Evolutionary conservation across 2,888 invertebrate species (phyloP).

Genomic region (Mythimna impura): DNA sequence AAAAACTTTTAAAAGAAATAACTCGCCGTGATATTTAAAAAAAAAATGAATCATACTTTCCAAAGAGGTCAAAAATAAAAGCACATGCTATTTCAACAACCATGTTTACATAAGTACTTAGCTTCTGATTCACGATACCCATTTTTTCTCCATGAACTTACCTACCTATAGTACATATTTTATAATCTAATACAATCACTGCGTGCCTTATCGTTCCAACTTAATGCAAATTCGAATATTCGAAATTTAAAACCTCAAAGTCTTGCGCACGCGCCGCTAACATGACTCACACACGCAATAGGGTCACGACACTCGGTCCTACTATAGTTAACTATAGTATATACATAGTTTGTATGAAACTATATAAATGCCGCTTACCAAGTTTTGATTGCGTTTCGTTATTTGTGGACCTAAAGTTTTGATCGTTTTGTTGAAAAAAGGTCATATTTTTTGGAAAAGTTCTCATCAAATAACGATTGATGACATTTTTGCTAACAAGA

Average conservation of each 20-base stretch:
- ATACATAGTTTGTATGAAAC: conserved; percentile 66
- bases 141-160: conserved; percentile 31
- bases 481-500: not conserved
- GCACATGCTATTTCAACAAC: conserved; percentile 13
- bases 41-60: not conserved
- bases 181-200: conserved; percentile 67
- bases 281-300: conserved; percentile 88
- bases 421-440: conserved; percentile 52
- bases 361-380: conserved; percentile 79
- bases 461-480: not conserved
- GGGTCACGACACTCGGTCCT: conserved; percentile 85
- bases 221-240: conserved; percentile 80
- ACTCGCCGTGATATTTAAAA: not conserved
- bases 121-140: conserved; percentile 38
- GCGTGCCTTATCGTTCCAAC: conserved; percentile 79
- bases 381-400: conserved; percentile 84
- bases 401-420: conserved; percentile 70
- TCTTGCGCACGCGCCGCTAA: conserved; percentile 85
- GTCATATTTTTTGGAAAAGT: not conserved
- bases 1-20: not conserved
- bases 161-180: conserved; percentile 39
- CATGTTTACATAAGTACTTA: not conserved
- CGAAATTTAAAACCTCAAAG: conserved; percentile 86
- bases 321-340: conserved; percentile 72
- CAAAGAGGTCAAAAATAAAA: conserved; percentile 21